Evolutionary conservation across 1,140 invertebrate species (phyloP), one percentile per base, ranked within the genome.

Genomic region (Zaprionus ornatus): DNA sequence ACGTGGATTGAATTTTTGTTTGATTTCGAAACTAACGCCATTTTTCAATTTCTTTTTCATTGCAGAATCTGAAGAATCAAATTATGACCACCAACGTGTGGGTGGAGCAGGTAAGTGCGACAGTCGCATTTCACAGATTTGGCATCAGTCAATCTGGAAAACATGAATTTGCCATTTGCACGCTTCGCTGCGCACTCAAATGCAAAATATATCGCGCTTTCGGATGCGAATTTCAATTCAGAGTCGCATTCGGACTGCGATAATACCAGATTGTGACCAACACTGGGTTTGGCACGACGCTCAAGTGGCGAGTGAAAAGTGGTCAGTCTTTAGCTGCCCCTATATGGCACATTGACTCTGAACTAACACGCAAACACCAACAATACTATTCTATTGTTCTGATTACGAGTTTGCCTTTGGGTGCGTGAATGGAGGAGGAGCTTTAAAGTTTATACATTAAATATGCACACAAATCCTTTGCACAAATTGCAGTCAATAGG

Each of bases 21-120:
- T 72, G 37, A 55, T 67, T 56, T 55, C 17, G 17, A 23, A n/a
- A 48, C 55, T 87, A 73, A 85, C 52, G 50, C 27, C 10, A 57
- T 73, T 60, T 63, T 59, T 65, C 23, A 4, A 63, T 79, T 60
- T 63, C 9, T 52, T 72, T 84, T 93, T 94, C 93, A 91, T 96
- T 97, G 82, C 96, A 98, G 97, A 98, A 98, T 94, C 94, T 98
- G 93, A 98, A 97, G 93, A 98, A 97, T 94, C 98, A 99, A 95
- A 98, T 99, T 90, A 98, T 99, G 98, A 99, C 98, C 88, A 98
- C 98, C 87, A 99, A 98, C 94, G 97, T 99, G 76, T 99, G 98
- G 98, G 96, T 99, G 80, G 97, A 98, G 94, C 98, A 98, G 96
- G 97, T 98, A 93, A 96, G 95, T 93, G 77, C 21, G 61, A 72